Evolutionary conservation across 2,797 vertebrate genomes (phyloP), one percentile per base, ranked within the genome.

Genomic region (Salarias fasciatus): DNA sequence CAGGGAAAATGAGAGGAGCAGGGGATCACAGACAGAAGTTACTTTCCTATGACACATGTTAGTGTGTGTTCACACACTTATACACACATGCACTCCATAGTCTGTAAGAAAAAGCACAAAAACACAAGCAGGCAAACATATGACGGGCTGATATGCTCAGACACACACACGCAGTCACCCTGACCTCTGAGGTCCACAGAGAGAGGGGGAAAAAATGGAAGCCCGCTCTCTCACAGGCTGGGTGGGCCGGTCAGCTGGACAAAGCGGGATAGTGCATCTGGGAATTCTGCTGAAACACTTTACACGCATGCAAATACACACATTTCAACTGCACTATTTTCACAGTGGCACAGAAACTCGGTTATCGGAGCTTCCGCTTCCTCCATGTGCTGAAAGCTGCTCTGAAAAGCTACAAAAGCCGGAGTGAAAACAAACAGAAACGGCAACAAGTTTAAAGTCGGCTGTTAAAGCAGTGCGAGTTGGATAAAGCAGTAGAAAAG

Each of bases 161-260:
- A 69, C 49, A 56, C 59, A 48, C 53, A 53, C 8, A 46, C 13
- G 62, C 46, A 35, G 9, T 55, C 58, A 59, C 53, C 50, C 44
- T 69, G 81, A 82, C 79, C 80, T 79, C 72, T 73, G 63, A 12
- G 75, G 77, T 82, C 77, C 52, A 3, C 65, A 57, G 84, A 85
- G 82, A 59, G 67, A 85, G 85, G 86, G n/a, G n/a, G n/a, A n/a
- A 86, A 69, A 89, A 88, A 92, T 89, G 86, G 85, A 86, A 77
- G 76, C 74, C 72, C 74, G 72, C 75, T 85, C 85, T 84, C 85
- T 88, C 71, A 83, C 88, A 75, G 83, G 69, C 85, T 93, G 92
- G 92, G 92, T 94, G 93, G 92, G 90, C 92, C 62, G 83, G 54
- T 92, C 90, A 85, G 83, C 86, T 85, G 83, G 83, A 83, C 79